Evolutionary conservation across 2,888 invertebrate species (phyloP), one percentile per base, ranked within the genome.

Genomic region (Morpho helenor): DNA sequence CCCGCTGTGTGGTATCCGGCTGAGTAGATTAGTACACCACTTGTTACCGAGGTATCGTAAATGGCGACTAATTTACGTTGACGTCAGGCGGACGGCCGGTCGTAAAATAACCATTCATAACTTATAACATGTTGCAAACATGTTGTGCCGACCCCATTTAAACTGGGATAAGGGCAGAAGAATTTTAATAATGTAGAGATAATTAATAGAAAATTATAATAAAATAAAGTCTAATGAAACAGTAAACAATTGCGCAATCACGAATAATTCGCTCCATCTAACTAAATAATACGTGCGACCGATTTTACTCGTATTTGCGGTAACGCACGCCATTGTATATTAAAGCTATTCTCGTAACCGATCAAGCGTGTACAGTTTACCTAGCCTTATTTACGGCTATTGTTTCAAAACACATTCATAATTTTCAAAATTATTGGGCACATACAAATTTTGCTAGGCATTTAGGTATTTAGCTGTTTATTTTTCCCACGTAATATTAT

Each of bases 241-340:
- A 41, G 42, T 31, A 65, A 65, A 68, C 66, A 68, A 68, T 66
- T 52, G 58, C 59, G 58, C 63, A 68, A 68, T 66, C 65, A 64
- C 61, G 57, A 51, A 60, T 59, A 49, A 54, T 54, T 59, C 55
- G 47, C 52, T 57, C 59, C 59, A 63, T 60, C 63, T 57, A 65
- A 62, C 63, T 63, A 59, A 60, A 66, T 65, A 65, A 68, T 65
- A 60, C 58, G 47, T 58, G 63, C 59, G 60, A 66, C 66, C 63
- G 63, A 67, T 67, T 68, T 66, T 60, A 62, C 59, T 60, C 61
- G 62, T 65, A 61, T 63, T 67, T 65, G 63, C 49, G 63, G 62
- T 60, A 57, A 60, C 56, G 54, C 53, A 56, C 58, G 49, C 54
- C 51, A 64, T 65, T 64, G 59, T 62, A 57, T 60, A 59, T 59